A percentile compares a stretch with the other conserved stretches of the same genome.
Evolutionary conservation across 2,113 vertebrate species (phyloP).

Genomic region (Ammodytes dubius): DNA sequence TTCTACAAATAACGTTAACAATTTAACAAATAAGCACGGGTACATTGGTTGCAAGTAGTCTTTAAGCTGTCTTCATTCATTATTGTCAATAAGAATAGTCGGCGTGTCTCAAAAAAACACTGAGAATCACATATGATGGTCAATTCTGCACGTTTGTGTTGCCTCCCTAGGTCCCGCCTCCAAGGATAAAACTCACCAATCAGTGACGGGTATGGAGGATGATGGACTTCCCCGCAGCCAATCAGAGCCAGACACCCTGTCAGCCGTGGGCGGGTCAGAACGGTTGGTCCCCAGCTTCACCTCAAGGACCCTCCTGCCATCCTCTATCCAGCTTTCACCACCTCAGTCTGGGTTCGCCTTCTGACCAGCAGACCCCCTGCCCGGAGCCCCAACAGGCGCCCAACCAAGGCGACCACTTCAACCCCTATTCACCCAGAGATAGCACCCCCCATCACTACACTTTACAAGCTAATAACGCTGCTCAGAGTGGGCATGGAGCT

Average conservation of each 20-base stretch:
- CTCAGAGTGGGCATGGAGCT: not conserved
- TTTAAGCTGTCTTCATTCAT: not conserved
- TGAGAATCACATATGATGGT: not conserved
- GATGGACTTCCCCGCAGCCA: constrained; percentile 76
- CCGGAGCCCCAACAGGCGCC: constrained; percentile 19
- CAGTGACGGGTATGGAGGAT: constrained; percentile 47
- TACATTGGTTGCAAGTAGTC: not conserved
- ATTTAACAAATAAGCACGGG: not conserved
- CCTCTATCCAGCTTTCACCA: constrained; percentile 58
- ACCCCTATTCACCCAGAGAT: not conserved
- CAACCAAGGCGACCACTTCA: not conserved
- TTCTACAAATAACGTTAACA: not conserved
- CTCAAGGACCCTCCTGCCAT: constrained; percentile 25
- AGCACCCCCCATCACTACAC: not conserved
- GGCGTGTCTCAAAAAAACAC: not conserved
- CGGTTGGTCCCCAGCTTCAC: constrained; percentile 53
- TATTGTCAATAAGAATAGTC: not conserved
- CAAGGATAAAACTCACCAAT: constrained; percentile 1
- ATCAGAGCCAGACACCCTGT: constrained; percentile 62
- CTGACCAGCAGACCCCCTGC: constrained; percentile 44
- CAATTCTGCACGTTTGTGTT: not conserved
- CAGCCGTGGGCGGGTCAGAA: constrained; percentile 70
- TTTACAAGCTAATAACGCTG: not conserved
- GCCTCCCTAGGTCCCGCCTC: constrained; percentile 5
- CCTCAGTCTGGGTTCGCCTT: constrained; percentile 41